Conservation (phyloP, 2,888 invertebrate species). For the Sarcophaga variegata region DNA sequence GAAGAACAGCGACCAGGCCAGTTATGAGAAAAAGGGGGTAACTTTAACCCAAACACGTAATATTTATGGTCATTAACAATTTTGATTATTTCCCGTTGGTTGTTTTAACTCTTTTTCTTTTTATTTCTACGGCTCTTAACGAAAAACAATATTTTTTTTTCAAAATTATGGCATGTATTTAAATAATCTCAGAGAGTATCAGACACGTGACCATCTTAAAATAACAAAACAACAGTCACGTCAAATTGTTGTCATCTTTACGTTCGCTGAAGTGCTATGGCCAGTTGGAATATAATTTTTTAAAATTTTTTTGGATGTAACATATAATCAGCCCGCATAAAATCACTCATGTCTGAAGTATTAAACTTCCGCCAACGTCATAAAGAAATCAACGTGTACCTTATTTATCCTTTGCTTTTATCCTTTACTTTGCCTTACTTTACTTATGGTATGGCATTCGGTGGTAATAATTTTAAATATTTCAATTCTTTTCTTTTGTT, state of each 20-base stretch:
- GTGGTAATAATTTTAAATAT: background rate
- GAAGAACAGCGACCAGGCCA: conserved; percentile 31
- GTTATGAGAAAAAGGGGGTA: conserved; percentile 45
- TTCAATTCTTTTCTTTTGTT: conserved; percentile 24
- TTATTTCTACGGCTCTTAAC: background rate
- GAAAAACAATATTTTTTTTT: background rate
- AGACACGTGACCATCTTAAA: conserved; percentile 70
- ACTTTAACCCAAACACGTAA: conserved; percentile 35
- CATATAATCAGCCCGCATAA: conserved; percentile 68
- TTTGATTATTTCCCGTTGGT: conserved; percentile 61
- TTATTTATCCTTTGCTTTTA: conserved; percentile 8
- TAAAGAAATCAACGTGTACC: conserved; percentile 39
- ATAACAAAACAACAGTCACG: conserved; percentile 50
- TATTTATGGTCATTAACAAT: conserved; percentile 69
- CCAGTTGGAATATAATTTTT: conserved; percentile 51
- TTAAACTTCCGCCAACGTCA: conserved; percentile 69
- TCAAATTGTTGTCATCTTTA: conserved; percentile 68
- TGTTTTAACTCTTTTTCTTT: conserved; percentile 57
- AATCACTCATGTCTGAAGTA: conserved; percentile 69
- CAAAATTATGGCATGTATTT: background rate
- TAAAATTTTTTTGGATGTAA: conserved; percentile 24
- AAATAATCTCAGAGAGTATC: conserved; percentile 35
- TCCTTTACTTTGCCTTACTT: conserved; percentile 11
- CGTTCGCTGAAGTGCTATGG: conserved; percentile 35
- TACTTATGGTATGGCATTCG: no score